Evolutionary conservation across 1,140 invertebrate species (phyloP).

Genomic region (Epicauta chinensis): DNA sequence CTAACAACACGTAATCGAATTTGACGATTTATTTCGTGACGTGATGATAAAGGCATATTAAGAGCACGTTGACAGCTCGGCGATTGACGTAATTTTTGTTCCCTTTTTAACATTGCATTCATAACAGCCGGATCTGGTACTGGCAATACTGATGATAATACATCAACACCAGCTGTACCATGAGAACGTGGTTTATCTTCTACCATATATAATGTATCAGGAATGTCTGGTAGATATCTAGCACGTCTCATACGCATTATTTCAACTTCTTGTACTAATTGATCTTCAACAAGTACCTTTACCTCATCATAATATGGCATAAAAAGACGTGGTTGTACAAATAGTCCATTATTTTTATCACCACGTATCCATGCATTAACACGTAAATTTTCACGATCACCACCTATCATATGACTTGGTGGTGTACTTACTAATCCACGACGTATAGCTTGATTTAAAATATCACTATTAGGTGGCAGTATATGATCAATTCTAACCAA

Average conservation of each 20-base stretch:
- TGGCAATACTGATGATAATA: constrained; percentile 54
- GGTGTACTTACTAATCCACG: constrained; percentile 80
- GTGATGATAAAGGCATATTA: constrained; percentile 65
- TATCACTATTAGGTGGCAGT: constrained; percentile 77
- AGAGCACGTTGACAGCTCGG: constrained; percentile 72
- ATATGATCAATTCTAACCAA: constrained; percentile 86
- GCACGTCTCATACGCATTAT: constrained; percentile 64
- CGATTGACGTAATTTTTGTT: constrained; percentile 75
- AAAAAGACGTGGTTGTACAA: constrained; percentile 81
- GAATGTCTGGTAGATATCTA: constrained; percentile 70
- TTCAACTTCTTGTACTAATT: constrained; percentile 73
- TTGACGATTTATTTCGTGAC: constrained; percentile 67
- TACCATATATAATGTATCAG: constrained; percentile 93
- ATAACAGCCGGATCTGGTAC: constrained; percentile 69
- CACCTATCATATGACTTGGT: constrained; percentile 80
- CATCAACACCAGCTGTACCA: constrained; percentile 58
- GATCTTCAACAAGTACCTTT: constrained; percentile 82
- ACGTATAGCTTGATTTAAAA: constrained; percentile 68
- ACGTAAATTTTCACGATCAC: constrained; percentile 59
- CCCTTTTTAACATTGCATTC: constrained; percentile 77
- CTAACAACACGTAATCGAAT: constrained; percentile 83
- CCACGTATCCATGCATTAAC: constrained; percentile 83
- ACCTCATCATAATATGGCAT: constrained; percentile 92
- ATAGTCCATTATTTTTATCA: constrained; percentile 71
- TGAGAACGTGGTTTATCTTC: constrained; percentile 51